These are phyloP conservation scores for Xestia sexstrigata DNA, from an alignment of 2,888 invertebrate species.

Conservation along the genomic window DNA sequence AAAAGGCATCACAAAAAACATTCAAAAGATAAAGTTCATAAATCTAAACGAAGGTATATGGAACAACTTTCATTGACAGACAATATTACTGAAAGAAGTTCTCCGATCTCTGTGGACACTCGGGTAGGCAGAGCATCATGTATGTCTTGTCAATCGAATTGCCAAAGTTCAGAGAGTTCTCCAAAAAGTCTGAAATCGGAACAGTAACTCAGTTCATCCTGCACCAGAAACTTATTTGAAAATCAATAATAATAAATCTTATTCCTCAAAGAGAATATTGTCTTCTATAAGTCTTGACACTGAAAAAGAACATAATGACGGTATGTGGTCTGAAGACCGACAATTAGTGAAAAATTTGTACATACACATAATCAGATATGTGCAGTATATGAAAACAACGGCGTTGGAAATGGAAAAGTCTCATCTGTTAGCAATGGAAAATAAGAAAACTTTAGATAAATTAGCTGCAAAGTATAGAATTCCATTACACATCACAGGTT, in stretches of 20 bases:
- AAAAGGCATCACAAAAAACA: constrained; percentile 8
- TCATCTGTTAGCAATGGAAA: not conserved
- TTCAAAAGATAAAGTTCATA: not conserved
- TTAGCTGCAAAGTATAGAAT: constrained; percentile 11
- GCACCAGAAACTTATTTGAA: not conserved
- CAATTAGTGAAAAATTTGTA: not conserved
- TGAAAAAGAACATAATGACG: not conserved
- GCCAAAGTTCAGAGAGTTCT: constrained; percentile 1
- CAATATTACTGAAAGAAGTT: not conserved
- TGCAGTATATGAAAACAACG: not conserved
- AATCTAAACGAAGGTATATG: constrained; percentile 1
- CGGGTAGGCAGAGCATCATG: not conserved
- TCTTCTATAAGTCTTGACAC: not conserved
- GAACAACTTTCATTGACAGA: not conserved
- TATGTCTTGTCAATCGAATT: not conserved
- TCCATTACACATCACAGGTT: not conserved
- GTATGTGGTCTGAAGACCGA: not conserved
- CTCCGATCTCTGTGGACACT: not conserved
- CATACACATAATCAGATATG: not conserved
- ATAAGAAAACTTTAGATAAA: not conserved
- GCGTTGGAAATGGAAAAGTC: not conserved
- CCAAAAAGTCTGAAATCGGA: constrained; percentile 10
- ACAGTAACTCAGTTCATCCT: not conserved
- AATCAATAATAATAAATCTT: not conserved
- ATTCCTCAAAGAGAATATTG: not conserved